Percentiles rank a stretch among this genome's conserved stretches.
These are phyloP conservation scores for Rallus limicola DNA, from an alignment of 2,113 vertebrate genomes.

Conservation along the genomic window DNA sequence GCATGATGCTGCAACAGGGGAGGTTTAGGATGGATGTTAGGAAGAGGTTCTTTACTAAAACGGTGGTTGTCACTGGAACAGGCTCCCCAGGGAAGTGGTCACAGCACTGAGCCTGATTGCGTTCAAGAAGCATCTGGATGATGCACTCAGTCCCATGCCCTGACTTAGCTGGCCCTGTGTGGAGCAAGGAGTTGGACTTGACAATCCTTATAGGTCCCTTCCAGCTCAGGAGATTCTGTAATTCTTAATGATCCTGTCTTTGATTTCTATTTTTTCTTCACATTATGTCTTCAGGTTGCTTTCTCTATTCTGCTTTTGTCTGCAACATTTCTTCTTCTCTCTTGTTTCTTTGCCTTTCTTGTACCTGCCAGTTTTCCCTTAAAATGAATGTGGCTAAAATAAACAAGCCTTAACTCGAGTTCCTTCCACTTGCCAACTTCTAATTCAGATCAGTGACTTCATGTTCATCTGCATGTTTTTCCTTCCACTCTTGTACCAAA, in stretches of 20 bases:
- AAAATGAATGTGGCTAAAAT: background rate
- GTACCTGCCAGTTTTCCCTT: background rate
- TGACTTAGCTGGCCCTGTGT: too few species aligned
- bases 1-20: too few species aligned
- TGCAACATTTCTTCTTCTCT: background rate
- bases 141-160: too few species aligned
- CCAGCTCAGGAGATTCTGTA: too few species aligned
- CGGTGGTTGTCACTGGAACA: too few species aligned
- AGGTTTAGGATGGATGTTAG: too few species aligned
- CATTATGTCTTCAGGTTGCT: background rate
- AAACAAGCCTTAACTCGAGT: background rate
- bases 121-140: too few species aligned
- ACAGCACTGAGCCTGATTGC: too few species aligned
- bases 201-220: too few species aligned
- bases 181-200: too few species aligned
- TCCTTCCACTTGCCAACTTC: background rate
- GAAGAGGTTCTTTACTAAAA: too few species aligned
- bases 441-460: background rate
- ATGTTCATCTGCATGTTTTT: background rate
- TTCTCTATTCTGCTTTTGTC: background rate
- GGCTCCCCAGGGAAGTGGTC: too few species aligned
- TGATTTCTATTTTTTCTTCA: background rate
- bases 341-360: background rate
- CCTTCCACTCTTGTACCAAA: background rate
- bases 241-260: background rate